Evolutionary conservation across 1,140 invertebrate species (phyloP), one percentile per base, ranked within the genome.

Genomic region (Drosophila ficusphila): DNA sequence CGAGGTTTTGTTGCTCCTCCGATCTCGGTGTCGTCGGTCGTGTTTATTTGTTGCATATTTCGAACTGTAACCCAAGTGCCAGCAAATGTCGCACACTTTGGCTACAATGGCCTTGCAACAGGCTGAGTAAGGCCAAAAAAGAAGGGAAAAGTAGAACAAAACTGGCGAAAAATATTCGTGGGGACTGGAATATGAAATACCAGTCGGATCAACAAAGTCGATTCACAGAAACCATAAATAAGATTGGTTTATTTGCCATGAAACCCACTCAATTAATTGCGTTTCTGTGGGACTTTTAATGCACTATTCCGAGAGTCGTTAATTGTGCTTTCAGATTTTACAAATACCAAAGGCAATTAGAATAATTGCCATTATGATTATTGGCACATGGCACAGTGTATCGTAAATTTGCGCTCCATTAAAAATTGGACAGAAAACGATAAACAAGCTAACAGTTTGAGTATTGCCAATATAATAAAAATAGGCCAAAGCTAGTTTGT

Each of bases 31-130:
- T 51, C 48, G 29, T 53, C 42, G 51, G 57, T 39, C 38, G 54
- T 82, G 74, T 83, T 82, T 83, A 83, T 70, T 77, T 82, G 79
- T 83, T 83, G 79, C 79, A 82, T 64, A 78, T 78, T 77, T 77
- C 41, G 61, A 54, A 53, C 51, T 75, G 12, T 44, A 39, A 39
- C 52, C 33, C 27, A 74, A 74, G 74, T 65, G 61, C 61, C 69
- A 69, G 44, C 69, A 70, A 79, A 74, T 67, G 62, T 72, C 75
- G 68, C 46, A 51, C 52, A 54, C 49, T 46, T 68, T 19, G 18
- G 18, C 38, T 18, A 49, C 71, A 65, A 49, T 52, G 27, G 33
- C 39, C 29, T 54, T 27, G 25, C 42, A 74, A 76, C 49, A 49
- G 69, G 44, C 51, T 9, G 47, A 42, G 36, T 33, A 42, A 49